Percentiles rank a stretch among this genome's conserved stretches.
Evolutionary conservation across 2,113 vertebrate genomes (phyloP).

Genomic region (Ammodytes dubius): DNA sequence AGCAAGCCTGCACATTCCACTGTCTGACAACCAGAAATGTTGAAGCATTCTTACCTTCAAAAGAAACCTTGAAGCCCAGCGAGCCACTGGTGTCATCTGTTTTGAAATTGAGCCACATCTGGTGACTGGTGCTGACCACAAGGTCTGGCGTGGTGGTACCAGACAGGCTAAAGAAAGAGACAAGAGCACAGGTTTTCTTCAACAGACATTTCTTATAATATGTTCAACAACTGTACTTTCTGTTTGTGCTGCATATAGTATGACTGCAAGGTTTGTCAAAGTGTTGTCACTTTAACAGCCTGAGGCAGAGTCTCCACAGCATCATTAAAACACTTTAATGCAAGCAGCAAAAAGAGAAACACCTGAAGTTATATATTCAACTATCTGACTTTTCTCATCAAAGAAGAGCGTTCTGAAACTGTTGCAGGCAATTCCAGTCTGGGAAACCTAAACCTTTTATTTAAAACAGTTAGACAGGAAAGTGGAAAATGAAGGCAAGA

Average conservation of each 20-base stretch:
- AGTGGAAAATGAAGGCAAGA: constrained; percentile 65
- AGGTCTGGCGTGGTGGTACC: constrained; percentile 95
- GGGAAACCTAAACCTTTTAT: constrained; percentile 22
- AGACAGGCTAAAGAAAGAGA: constrained; percentile 87
- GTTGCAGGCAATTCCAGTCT: constrained; percentile 24
- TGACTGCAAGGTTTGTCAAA: not conserved
- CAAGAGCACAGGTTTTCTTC: not conserved
- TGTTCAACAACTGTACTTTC: not conserved
- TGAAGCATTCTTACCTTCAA: constrained; percentile 87
- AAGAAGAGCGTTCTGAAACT: constrained; percentile 35
- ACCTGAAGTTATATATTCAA: constrained; percentile 37
- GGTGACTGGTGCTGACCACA: constrained; percentile 97
- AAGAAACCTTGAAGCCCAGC: constrained; percentile 96
- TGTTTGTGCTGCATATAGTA: not conserved
- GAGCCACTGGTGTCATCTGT: constrained; percentile 95
- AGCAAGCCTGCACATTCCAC: not conserved
- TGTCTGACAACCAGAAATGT: not conserved
- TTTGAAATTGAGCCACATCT: constrained; percentile 99
- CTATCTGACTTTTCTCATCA: constrained; percentile 47
- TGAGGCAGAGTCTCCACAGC: not conserved
- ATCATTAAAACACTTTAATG: constrained; percentile 40
- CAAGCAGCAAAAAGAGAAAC: constrained; percentile 28
- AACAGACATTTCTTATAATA: not conserved
- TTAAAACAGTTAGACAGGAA: constrained; percentile 49
- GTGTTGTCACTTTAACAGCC: constrained; percentile 15